Conservation (phyloP, 1,140 invertebrate species). For the Cydia pomonella region DNA sequence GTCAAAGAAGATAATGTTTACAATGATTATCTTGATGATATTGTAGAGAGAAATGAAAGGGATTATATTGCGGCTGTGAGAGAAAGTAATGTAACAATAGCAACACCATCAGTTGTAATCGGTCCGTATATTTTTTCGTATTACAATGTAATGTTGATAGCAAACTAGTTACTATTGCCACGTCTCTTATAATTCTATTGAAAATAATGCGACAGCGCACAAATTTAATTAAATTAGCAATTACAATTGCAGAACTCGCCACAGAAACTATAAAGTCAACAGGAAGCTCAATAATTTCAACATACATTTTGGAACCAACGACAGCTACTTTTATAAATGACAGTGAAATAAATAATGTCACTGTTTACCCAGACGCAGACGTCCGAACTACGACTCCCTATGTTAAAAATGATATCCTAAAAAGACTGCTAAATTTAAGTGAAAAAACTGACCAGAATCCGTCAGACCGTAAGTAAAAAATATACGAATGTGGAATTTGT, state of each 20-base stretch:
- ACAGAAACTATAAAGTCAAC: background rate
- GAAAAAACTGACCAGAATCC: slow-evolving; percentile 54
- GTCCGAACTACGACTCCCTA: background rate
- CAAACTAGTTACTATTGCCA: no score
- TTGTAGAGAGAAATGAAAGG: slow-evolving; percentile 6
- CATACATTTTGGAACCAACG: background rate
- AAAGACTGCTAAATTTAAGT: slow-evolving; percentile 33
- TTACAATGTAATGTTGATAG: background rate
- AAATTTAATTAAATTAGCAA: background rate
- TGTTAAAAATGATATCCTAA: background rate
- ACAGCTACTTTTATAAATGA: background rate
- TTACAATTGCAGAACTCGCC: background rate
- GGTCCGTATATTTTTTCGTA: background rate
- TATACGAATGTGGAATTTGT: background rate
- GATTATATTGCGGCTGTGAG: background rate
- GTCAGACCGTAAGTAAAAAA: slow-evolving; percentile 59
- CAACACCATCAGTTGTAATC: background rate
- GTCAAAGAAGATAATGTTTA: slow-evolving; percentile 46
- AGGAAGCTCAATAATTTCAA: background rate
- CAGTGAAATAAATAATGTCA: background rate
- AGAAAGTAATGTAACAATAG: background rate
- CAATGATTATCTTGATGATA: slow-evolving; percentile 49
- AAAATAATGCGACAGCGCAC: background rate
- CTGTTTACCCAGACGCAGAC: background rate
- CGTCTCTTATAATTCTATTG: background rate